Base-by-base conservation (phyloP, 2,797 vertebrate genomes). In the Sciurus vulgaris region DNA sequence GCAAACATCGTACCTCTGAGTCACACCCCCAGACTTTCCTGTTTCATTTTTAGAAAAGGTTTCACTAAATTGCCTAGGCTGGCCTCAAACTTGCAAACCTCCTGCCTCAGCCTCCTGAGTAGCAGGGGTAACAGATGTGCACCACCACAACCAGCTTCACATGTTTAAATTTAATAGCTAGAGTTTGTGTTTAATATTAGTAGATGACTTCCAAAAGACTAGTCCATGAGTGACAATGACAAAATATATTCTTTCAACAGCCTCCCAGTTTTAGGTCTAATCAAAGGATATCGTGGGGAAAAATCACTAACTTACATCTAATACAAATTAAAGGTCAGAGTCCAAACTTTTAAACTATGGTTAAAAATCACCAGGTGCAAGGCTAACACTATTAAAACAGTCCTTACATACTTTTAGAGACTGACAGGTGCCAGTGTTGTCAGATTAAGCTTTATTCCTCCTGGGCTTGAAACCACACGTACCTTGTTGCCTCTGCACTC, bases 371-470 rank as follows among this genome's bases (percentile, higher is more conserved):
- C 30, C 49, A 11, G 35, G 38, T 81, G 38, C 33, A 73, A 79
- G 11, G 30, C 59, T 26, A 61, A 18, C 59, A 61, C 59, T 61
- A 61, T 26, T 61, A 61, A 61, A 59, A 61, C 90, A 95, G 97
- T 91, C 95, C 93, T 28, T 91, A 63, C 33, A 33, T 82, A 61
- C 92, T 94, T 94, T 95, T 94, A 47, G 59, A 93, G 97, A 97
- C 35, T 93, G 96, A 94, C 69, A 95, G 28, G 94, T 91, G 30
- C 87, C 70, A 91, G 90, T 91, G 93, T 26, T 63, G 47, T 26
- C 24, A 2, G 6, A 82, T 24, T 6, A 65, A 79, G n/a, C 70
- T 33, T 35, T 8, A 8, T 4, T 63, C 78, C 22, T 76, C 14
- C 44, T 33, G 30, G 14, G 30, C 33, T 20, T 8, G 9, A 59